A percentile compares a stretch with the other conserved stretches of the same genome.
Evolutionary conservation across 2,113 vertebrate genomes (phyloP).

Genomic region (Anser brachyrhynchus): DNA sequence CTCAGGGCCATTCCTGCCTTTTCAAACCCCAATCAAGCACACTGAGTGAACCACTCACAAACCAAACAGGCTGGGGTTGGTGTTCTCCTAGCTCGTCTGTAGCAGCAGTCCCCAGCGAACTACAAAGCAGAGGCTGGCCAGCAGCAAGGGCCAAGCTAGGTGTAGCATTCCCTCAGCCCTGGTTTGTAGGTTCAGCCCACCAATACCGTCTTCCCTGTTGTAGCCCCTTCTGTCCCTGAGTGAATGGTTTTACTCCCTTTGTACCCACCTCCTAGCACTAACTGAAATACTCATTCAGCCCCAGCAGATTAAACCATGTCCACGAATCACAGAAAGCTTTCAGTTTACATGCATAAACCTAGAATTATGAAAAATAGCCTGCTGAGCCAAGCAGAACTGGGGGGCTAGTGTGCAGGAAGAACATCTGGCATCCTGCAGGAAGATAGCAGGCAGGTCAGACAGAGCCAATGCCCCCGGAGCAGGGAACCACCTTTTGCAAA

Average conservation of each 20-base stretch:
- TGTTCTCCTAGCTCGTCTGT: background rate
- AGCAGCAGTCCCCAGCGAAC: rapidly evolving
- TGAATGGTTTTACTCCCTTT: background rate
- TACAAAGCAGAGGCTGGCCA: background rate
- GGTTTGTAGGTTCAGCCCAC: background rate
- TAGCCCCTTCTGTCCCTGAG: background rate
- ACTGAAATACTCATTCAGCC: background rate
- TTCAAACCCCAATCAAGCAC: background rate
- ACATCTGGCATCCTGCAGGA: background rate
- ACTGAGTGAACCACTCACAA: background rate
- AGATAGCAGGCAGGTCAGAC: background rate
- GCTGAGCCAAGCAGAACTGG: background rate
- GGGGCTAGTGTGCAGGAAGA: background rate
- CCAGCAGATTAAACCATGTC: background rate
- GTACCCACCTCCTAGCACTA: background rate
- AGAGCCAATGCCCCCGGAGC: background rate
- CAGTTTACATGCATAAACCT: background rate
- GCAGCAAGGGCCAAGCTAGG: background rate
- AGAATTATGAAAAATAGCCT: background rate
- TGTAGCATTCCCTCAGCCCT: background rate
- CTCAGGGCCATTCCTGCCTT: background rate
- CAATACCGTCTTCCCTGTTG: background rate
- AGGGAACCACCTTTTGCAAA: background rate
- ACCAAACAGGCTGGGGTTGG: background rate
- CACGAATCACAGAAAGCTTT: background rate